phyloP scores from a whole-genome alignment of 2,113 vertebrate genomes.

The Fregetta grallaria region DNA sequence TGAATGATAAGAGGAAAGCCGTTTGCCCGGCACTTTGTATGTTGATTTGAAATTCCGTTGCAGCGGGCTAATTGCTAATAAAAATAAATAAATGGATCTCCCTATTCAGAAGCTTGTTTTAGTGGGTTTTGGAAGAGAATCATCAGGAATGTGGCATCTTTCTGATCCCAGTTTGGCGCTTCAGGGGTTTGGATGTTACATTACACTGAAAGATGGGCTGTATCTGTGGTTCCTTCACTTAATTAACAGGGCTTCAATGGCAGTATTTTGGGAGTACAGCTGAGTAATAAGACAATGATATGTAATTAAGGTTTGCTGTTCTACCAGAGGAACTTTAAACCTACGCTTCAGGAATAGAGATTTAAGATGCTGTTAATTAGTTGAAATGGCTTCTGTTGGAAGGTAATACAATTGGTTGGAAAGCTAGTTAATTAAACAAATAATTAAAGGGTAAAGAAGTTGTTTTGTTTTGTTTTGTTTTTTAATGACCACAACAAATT shows the following conservation, averaged over 20 bases:
- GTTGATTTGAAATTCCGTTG: neutral
- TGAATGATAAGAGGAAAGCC: neutral
- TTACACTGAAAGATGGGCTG: neutral
- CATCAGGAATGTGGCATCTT: neutral
- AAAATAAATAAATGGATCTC: neutral
- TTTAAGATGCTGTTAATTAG: neutral
- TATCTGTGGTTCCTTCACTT: neutral
- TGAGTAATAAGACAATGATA: neutral
- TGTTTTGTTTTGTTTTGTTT: neutral
- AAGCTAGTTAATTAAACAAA: neutral
- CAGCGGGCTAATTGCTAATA: neutral
- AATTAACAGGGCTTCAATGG: neutral
- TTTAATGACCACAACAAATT: neutral
- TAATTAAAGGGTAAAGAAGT: neutral
- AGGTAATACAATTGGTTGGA: neutral
- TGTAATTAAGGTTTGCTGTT: conserved; percentile 29
- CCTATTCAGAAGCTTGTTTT: neutral
- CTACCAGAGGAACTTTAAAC: neutral
- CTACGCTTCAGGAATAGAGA: neutral
- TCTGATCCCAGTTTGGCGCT: neutral
- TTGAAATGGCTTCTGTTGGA: neutral
- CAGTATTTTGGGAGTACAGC: neutral
- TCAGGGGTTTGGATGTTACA: neutral
- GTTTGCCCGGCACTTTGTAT: neutral
- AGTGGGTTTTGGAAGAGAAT: neutral